Evolutionary conservation across 2,113 vertebrate genomes (phyloP).

Genomic region (Anseranas semipalmata): DNA sequence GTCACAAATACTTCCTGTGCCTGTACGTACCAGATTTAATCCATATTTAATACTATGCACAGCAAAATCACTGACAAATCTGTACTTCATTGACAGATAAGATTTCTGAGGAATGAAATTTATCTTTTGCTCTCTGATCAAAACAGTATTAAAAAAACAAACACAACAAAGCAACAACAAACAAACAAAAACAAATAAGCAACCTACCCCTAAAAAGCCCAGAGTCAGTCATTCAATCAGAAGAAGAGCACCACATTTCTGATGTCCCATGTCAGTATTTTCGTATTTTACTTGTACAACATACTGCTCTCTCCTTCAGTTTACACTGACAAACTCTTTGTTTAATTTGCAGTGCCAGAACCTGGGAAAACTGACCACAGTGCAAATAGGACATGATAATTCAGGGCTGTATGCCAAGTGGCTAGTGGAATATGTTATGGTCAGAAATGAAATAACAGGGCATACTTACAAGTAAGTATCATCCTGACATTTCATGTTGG

Average conservation of each 20-base stretch:
- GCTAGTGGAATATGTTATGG: slow-evolving; percentile 94
- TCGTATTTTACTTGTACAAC: neutral
- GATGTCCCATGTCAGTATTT: neutral
- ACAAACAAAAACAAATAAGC: neutral
- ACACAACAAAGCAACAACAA: neutral
- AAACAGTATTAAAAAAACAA: neutral
- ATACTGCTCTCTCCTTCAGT: neutral
- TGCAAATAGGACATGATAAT: slow-evolving; percentile 98
- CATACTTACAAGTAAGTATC: slow-evolving; percentile 95
- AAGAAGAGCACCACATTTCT: neutral
- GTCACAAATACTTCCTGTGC: neutral
- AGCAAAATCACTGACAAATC: neutral
- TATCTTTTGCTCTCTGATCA: neutral
- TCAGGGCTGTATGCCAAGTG: slow-evolving; percentile 96
- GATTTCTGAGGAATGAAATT: neutral
- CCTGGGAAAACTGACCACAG: slow-evolving; percentile 96
- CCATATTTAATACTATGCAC: neutral
- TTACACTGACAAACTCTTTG: slow-evolving; percentile 1
- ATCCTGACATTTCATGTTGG: slow-evolving; percentile 23
- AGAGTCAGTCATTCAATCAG: neutral
- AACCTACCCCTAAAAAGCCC: neutral
- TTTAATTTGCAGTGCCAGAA: slow-evolving; percentile 90
- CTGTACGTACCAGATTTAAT: neutral
- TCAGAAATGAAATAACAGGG: slow-evolving; percentile 97
- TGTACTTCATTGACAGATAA: neutral